Conservation (phyloP, 2,888 invertebrate genomes). For the Aphidoletes aphidimyza region DNA sequence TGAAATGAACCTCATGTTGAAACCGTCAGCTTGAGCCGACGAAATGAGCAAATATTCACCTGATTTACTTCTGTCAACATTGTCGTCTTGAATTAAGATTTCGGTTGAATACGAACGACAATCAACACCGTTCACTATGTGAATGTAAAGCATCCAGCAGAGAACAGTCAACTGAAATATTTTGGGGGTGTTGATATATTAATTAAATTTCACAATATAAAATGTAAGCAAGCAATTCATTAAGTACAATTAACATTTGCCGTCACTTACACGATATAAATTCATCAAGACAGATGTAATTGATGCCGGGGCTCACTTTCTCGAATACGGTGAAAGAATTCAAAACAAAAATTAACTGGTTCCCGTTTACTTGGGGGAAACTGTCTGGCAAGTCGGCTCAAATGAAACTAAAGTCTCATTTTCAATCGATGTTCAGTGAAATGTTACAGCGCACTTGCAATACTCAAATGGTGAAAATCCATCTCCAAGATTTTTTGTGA, state of each 20-base stretch:
- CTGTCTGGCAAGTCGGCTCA: background rate
- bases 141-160: background rate
- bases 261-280: constrained; percentile 18
- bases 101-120: background rate
- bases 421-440: background rate
- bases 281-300: background rate
- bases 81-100: background rate
- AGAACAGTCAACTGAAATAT: background rate
- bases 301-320: constrained; percentile 17
- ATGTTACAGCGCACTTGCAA: background rate
- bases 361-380: background rate
- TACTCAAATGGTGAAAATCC: background rate
- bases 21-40: background rate
- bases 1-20: no score
- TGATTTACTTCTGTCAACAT: background rate
- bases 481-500: background rate
- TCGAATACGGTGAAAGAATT: background rate
- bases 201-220: background rate
- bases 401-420: background rate
- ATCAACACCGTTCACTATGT: background rate
- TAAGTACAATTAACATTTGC: constrained; percentile 35
- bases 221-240: background rate
- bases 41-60: constrained; percentile 15
- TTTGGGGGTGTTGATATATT: background rate
- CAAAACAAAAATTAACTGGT: background rate